A percentile compares a stretch with the other conserved stretches of the same genome.
phyloP scores from a whole-genome alignment of 2,113 vertebrate species.

The Terrapene triunguis region DNA sequence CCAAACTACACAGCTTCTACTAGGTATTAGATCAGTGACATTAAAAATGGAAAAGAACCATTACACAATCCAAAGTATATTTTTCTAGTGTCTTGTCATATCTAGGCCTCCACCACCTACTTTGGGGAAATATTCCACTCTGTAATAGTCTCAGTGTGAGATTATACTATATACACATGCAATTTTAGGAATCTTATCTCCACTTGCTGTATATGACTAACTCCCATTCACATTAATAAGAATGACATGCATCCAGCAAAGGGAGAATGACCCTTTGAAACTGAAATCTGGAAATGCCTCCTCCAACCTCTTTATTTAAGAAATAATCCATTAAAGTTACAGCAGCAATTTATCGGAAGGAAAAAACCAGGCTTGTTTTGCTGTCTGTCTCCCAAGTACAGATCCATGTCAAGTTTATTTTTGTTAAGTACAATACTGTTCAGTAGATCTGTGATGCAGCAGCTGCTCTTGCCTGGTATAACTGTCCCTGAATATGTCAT shows the following conservation, averaged over 20 bases:
- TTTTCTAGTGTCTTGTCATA: background rate
- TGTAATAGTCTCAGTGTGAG: accelerated
- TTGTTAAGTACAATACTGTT: background rate
- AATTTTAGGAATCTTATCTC: background rate
- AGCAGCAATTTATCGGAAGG: background rate
- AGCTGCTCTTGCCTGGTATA: constrained; percentile 11
- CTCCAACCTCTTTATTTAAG: background rate
- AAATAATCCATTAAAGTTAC: background rate
- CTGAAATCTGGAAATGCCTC: background rate
- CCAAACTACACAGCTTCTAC: background rate
- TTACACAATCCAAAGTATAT: background rate
- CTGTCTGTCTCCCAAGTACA: background rate
- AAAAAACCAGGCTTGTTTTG: background rate
- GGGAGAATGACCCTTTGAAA: background rate
- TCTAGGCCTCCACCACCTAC: background rate
- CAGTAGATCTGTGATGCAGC: background rate
- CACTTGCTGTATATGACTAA: background rate
- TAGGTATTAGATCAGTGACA: background rate
- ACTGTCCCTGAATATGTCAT: background rate
- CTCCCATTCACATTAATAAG: background rate
- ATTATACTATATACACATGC: background rate
- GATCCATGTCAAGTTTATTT: background rate
- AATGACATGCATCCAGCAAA: background rate
- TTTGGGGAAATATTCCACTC: background rate
- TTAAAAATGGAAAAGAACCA: background rate